phyloP scores from a whole-genome alignment of 2,888 invertebrate species.

The Vandiemenella viatica region DNA sequence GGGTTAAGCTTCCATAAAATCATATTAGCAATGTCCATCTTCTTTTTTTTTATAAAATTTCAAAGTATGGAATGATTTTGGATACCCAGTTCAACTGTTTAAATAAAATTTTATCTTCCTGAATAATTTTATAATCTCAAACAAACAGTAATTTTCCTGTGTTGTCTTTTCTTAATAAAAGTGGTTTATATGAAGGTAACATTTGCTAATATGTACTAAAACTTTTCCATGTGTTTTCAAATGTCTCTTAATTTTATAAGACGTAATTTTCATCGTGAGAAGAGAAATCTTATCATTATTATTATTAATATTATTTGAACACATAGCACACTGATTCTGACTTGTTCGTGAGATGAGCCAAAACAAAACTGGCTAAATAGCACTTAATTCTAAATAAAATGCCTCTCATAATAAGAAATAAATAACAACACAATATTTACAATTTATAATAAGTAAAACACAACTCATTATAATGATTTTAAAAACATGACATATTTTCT shows the following conservation, averaged over 20 bases:
- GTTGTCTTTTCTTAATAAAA: neutral
- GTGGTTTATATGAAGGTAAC: constrained; percentile 9
- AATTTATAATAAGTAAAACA: constrained; percentile 1
- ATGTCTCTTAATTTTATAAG: neutral
- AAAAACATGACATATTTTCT: neutral
- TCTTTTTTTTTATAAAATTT: no score
- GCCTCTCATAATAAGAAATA: neutral
- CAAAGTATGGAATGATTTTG: no score
- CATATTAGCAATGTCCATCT: no score
- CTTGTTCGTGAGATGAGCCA: constrained; percentile 6
- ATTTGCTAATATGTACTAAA: constrained; percentile 9
- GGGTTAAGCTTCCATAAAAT: no score
- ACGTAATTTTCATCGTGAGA: neutral
- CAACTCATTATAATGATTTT: neutral
- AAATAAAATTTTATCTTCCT: no score
- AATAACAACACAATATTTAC: neutral
- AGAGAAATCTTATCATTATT: neutral
- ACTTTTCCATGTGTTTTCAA: neutral
- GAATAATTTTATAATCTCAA: no score
- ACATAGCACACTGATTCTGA: constrained; percentile 11
- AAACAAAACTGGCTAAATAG: constrained; percentile 6
- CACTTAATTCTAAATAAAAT: neutral
- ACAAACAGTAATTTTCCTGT: neutral
- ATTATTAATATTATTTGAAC: constrained; percentile 11
- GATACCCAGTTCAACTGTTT: no score